Evolutionary conservation across 2,797 vertebrate species (phyloP), one percentile per base, ranked within the genome.

Genomic region (Takifugu ocellatus): DNA sequence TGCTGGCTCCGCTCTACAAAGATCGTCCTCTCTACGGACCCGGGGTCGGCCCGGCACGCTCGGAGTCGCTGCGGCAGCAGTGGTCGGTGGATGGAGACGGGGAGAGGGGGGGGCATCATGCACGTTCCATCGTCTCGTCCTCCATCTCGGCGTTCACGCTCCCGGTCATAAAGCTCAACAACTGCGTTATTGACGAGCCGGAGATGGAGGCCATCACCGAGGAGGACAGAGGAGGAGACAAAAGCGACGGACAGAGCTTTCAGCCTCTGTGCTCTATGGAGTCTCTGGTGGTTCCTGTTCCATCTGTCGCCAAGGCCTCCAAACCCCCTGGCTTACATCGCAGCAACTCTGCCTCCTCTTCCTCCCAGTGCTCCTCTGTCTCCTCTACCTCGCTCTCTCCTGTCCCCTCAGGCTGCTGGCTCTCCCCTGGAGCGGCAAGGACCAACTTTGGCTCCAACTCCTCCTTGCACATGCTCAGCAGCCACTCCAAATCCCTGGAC

Each of bases 81-180:
- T 82, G 85, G 86, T 80, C 82, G 0, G 66, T 81, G 66, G 86
- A 85, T 0, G 57, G 64, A 29, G 82, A 87, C 0, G 56, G 59
- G 29, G 87, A 81, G 61, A 83, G 44, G 17, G 84, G 78, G 8
- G 83, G 83, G 5, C 86, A 87, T 73, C 95, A 94, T 52, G 95
- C 96, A 0, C 95, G 94, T 68, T 99, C 96, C 0, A 99, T 98
- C 0, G 96, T 98, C 10, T 96, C 97, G 0, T 99, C 97, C 2
- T 99, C 97, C 8, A 93, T 99, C 76, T 98, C 94, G 16, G 96
- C 97, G 26, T 98, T 99, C 53, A 98, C 97, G 0, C 80, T 99
- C 10, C 97, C 97, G 0, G 96, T 99, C 67, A 99, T 99, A 72
- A 99, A 99, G 77, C 92, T 99, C 17, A 99, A 99, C 85, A 99